phyloP scores from a whole-genome alignment of 2,113 vertebrate species.

The Lontra canadensis region DNA sequence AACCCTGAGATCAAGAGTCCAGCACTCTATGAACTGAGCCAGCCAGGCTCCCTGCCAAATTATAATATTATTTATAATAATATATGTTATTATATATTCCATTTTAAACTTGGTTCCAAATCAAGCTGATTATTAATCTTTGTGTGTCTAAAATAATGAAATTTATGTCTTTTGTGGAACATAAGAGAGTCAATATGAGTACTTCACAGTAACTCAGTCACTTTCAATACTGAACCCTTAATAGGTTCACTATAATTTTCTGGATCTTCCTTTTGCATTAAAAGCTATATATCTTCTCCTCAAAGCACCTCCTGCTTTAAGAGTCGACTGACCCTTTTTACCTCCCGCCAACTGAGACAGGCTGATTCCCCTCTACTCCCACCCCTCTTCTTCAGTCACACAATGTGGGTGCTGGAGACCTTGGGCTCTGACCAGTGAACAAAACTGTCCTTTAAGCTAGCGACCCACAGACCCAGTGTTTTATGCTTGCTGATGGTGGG shows the following conservation, averaged over 20 bases:
- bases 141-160: not conserved
- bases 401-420: slow-evolving; percentile 56
- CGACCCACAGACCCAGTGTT: slow-evolving; percentile 51
- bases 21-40: not conserved
- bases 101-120: not conserved
- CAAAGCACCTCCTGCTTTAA: not conserved
- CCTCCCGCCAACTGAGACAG: not conserved
- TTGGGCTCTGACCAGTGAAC: slow-evolving; percentile 63
- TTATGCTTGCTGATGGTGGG: not conserved
- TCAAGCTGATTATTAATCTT: not conserved
- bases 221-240: not conserved
- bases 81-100: not conserved
- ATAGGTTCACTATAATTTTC: not conserved
- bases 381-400: not conserved
- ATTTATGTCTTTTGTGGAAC: not conserved
- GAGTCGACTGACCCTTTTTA: not conserved
- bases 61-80: not conserved
- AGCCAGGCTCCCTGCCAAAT: not conserved
- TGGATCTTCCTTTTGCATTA: slow-evolving; percentile 31
- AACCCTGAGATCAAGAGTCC: not conserved
- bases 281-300: not conserved
- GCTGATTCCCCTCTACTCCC: not conserved
- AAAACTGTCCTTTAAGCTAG: slow-evolving; percentile 65
- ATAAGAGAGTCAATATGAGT: not conserved
- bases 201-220: not conserved